Conservation (phyloP, 1,140 invertebrate species). For the Nasonia longicornis region DNA sequence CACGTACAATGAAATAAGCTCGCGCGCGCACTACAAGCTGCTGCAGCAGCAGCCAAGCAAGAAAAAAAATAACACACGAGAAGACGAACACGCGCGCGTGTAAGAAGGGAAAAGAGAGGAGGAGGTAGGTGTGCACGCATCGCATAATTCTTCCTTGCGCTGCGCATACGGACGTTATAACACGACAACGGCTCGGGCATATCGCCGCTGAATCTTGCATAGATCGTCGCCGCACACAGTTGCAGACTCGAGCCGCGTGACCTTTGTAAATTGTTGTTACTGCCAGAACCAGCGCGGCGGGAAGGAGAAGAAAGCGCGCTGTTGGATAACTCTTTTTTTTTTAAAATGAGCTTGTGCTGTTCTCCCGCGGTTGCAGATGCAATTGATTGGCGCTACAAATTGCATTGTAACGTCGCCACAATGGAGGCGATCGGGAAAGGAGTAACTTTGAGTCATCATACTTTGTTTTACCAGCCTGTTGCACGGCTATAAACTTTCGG, state of each 20-base stretch:
- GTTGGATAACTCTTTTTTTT: background rate
- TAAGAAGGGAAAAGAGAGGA: background rate
- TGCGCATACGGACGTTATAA: conserved; percentile 20
- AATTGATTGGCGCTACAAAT: background rate
- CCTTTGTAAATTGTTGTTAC: conserved; percentile 27
- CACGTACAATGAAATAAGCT: conserved; percentile 4
- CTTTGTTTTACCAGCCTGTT: too few species aligned
- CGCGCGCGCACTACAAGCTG: background rate
- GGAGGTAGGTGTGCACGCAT: background rate
- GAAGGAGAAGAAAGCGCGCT: background rate
- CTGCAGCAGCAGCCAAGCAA: background rate
- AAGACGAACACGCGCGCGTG: background rate
- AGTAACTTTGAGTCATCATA: too few species aligned
- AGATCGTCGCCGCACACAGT: conserved; percentile 9
- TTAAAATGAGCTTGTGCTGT: background rate
- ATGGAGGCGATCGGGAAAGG: background rate
- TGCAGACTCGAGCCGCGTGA: background rate
- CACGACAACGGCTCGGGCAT: conserved; percentile 5
- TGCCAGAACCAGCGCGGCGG: background rate
- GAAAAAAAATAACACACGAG: conserved; percentile 5
- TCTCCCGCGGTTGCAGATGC: background rate
- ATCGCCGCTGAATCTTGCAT: conserved; percentile 25
- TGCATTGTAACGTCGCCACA: background rate
- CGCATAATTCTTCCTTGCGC: background rate
- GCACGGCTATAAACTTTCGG: too few species aligned